phyloP scores from a whole-genome alignment of 2,888 invertebrate genomes.

The Clivina fossor region DNA sequence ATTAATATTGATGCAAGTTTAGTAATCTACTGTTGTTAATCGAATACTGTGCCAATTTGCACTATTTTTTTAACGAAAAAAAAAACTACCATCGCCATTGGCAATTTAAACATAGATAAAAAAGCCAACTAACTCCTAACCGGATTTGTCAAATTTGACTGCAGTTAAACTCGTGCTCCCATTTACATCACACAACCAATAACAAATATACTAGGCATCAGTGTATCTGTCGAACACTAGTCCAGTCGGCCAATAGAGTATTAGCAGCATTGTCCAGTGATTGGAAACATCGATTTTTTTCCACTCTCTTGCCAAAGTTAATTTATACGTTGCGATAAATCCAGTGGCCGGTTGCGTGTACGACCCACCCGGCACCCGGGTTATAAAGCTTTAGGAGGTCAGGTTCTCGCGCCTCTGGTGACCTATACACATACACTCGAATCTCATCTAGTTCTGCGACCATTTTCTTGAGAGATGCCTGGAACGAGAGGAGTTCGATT shows the following conservation, averaged over 20 bases:
- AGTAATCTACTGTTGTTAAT: no score
- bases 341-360: slow-evolving; percentile 29
- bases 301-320: slow-evolving; percentile 27
- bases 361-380: slow-evolving; percentile 21
- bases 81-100: no score
- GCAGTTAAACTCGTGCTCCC: no score
- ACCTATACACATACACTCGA: background rate
- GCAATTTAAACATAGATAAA: no score
- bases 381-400: slow-evolving; percentile 31
- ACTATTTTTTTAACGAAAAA: no score
- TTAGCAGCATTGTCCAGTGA: slow-evolving; percentile 13
- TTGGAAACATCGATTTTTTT: slow-evolving; percentile 30
- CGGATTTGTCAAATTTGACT: no score
- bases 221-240: background rate
- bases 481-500: slow-evolving; percentile 17
- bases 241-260: background rate
- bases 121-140: no score
- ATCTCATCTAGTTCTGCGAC: slow-evolving; percentile 23
- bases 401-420: slow-evolving; percentile 16
- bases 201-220: no score
- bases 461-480: background rate
- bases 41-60: no score
- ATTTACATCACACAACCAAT: no score
- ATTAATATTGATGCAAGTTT: no score
- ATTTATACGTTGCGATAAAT: slow-evolving; percentile 34